Conservation (phyloP, 1,140 invertebrate genomes). For the Trypoxylus dichotomus region DNA sequence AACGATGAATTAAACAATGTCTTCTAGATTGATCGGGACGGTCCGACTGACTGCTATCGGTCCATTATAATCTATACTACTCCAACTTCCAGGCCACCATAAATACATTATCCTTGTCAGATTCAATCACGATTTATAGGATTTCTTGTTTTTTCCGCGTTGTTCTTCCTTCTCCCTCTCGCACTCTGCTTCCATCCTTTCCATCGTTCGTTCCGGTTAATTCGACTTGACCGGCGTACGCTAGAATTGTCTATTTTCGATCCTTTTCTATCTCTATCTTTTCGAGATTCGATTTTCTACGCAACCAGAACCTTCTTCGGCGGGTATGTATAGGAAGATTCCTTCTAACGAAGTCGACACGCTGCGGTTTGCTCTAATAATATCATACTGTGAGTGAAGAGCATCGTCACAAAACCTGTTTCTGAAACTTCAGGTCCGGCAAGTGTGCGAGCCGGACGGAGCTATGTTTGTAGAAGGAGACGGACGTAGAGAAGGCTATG, state of each 20-base stretch:
- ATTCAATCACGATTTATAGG: conserved; percentile 16
- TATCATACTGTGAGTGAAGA: conserved; percentile 19
- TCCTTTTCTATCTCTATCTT: background rate
- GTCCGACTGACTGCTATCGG: background rate
- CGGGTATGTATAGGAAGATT: background rate
- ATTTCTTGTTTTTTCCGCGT: conserved; percentile 6
- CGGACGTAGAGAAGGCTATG: background rate
- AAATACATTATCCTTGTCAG: conserved; percentile 21
- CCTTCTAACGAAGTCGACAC: background rate
- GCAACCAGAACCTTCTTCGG: background rate
- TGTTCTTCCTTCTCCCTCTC: background rate
- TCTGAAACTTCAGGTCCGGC: conserved; percentile 10
- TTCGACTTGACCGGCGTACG: background rate
- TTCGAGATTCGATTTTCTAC: background rate
- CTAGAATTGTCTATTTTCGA: background rate
- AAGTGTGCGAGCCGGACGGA: background rate
- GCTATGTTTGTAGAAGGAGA: background rate
- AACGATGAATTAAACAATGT: conserved; percentile 18
- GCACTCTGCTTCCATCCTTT: background rate
- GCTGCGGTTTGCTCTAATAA: conserved; percentile 1
- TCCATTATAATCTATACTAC: conserved; percentile 7
- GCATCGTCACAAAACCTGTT: background rate
- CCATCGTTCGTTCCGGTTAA: background rate
- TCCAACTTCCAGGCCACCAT: conserved; percentile 4
- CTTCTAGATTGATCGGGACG: background rate